A percentile compares a stretch with the other conserved stretches of the same genome.
Evolutionary conservation across 2,797 vertebrate genomes (phyloP).

Genomic region (Peromyscus eremicus): DNA sequence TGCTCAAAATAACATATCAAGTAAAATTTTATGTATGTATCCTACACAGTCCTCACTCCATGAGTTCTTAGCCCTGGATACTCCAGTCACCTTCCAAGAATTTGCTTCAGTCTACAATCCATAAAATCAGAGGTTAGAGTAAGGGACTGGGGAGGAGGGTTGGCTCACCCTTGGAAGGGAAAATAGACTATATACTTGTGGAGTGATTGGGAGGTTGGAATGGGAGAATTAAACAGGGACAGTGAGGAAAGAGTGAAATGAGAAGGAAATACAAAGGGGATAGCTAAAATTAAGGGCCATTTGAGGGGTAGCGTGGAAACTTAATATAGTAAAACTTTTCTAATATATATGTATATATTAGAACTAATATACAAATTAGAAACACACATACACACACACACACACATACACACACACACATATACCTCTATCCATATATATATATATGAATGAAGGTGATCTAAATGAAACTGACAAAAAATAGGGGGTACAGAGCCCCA

Average conservation of each 20-base stretch:
- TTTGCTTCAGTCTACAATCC: background rate
- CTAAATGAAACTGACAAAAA: background rate
- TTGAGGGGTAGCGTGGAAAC: background rate
- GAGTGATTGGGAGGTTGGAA: background rate
- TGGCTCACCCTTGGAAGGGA: background rate
- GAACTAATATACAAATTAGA: no score
- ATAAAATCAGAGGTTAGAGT: background rate
- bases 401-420: no score
- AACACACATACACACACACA: no score
- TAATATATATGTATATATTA: background rate
- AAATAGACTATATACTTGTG: background rate
- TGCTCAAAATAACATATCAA: background rate
- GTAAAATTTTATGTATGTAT: background rate
- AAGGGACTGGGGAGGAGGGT: no score
- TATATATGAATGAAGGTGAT: background rate
- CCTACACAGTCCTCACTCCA: background rate
- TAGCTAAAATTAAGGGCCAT: background rate
- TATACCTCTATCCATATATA: no score
- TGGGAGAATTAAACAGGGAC: background rate
- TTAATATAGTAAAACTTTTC: background rate
- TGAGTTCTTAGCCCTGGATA: background rate
- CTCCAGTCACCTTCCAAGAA: conserved; percentile 16
- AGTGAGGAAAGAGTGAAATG: background rate
- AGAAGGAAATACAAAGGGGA: no score
- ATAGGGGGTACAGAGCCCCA: no score